These are phyloP conservation scores for Ahaetulla prasina DNA, from an alignment of 2,113 vertebrate species.

Conservation along the genomic window DNA sequence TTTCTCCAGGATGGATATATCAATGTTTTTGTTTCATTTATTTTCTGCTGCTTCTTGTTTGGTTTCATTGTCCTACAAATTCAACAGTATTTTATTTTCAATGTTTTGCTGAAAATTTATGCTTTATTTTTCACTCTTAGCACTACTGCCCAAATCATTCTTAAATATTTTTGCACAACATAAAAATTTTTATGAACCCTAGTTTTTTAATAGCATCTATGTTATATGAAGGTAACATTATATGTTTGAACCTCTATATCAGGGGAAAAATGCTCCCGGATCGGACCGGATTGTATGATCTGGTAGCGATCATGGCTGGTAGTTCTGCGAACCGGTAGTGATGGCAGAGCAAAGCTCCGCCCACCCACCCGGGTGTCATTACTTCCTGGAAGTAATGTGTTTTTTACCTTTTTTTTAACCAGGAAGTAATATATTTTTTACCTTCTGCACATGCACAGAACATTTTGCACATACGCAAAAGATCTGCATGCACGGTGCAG, in stretches of 20 bases:
- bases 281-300: too few species aligned
- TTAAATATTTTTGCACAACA: background rate
- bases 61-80: background rate
- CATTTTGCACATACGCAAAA: too few species aligned
- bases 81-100: background rate
- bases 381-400: too few species aligned
- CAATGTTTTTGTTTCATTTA: constrained; percentile 27
- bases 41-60: background rate
- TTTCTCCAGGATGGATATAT: constrained; percentile 10
- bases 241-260: background rate
- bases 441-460: too few species aligned
- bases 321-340: too few species aligned
- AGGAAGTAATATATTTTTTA: too few species aligned
- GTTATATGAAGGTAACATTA: background rate
- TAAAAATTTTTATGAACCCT: background rate
- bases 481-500: too few species aligned
- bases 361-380: too few species aligned
- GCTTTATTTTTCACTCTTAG: background rate
- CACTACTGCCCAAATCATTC: background rate
- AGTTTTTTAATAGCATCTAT: background rate
- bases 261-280: too few species aligned
- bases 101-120: background rate
- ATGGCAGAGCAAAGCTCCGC: too few species aligned
- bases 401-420: too few species aligned
- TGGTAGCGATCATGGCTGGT: too few species aligned